phyloP scores from a whole-genome alignment of 2,797 vertebrate genomes.

The Artibeus lituratus region DNA sequence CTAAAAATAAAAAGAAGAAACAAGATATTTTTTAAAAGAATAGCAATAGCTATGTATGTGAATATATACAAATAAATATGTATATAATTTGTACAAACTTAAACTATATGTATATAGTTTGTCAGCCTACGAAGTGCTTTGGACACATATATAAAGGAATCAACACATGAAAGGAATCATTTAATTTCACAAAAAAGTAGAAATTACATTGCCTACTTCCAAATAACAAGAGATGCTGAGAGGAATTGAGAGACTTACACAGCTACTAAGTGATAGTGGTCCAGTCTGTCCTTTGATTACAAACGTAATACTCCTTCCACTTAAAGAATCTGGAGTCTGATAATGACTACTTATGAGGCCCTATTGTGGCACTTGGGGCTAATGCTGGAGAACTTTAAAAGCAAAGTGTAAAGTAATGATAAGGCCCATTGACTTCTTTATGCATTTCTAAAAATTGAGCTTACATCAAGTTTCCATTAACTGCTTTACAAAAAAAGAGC shows the following conservation, averaged over 20 bases:
- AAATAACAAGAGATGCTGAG: not conserved
- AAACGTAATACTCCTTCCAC: not conserved
- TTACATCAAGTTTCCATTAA: slow-evolving; percentile 46
- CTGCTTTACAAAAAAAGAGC: slow-evolving; percentile 9
- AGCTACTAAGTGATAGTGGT: not conserved
- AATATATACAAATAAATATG: too few relatives aligned
- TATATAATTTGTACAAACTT: too few relatives aligned
- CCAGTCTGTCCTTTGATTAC: not conserved
- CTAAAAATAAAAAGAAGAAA: too few relatives aligned
- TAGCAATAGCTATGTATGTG: too few relatives aligned
- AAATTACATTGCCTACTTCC: not conserved
- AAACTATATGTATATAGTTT: not conserved
- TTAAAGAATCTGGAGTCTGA: slow-evolving; percentile 8
- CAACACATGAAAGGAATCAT: not conserved
- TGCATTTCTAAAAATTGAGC: slow-evolving; percentile 39
- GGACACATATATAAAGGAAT: not conserved
- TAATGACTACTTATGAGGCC: not conserved
- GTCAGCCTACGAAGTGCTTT: not conserved
- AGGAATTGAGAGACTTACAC: not conserved
- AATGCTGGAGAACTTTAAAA: slow-evolving; percentile 31
- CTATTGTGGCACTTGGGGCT: not conserved
- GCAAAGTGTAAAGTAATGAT: slow-evolving; percentile 22
- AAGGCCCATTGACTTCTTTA: slow-evolving; percentile 39
- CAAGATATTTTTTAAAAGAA: too few relatives aligned
- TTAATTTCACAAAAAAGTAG: not conserved